Base-by-base conservation (phyloP, 2,888 invertebrate species). In the Morpho helenor region DNA sequence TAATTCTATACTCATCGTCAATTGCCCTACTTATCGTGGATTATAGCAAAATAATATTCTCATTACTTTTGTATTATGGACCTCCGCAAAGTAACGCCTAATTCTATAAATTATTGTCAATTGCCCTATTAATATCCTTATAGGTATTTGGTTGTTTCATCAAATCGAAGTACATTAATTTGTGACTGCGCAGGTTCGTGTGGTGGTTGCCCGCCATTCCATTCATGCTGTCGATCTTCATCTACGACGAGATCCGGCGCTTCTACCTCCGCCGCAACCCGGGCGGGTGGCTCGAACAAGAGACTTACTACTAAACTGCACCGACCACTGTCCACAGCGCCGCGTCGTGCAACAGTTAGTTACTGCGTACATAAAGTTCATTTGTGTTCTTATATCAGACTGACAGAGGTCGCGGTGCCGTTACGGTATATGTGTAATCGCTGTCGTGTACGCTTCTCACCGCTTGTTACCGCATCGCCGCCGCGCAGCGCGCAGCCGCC, bases 171-270 rank as follows among this genome's bases (percentile, higher is more conserved):
- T 31, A 31, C 31, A 5, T 31, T 5, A 31, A 31, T 3, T 31
- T 31, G 42, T 59, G 40, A 42, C 2, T 31, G 8, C 31, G 2
- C 84, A 98, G 99, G 93, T 97, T 98, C 90, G 96, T 97, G 79
- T 99, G 99, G 99, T 99, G 99, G 99, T 93, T 99, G 91, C 98
- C 98, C 71, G 98, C 98, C 76, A 92, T 99, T 84, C 99, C 99
- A 74, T 99, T 99, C 94, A 97, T 97, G 94, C 92, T 99, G 91
- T 94, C 98, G 82, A 99, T 99, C 93, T 99, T 99, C 94, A 95
- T 99, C 88, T 99, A 99, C 92, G 99, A 99, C 91, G 99, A 99
- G 93, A 95, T 96, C 84, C 95, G 99, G 91, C 96, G 98, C 91
- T 98, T 97, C 93, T 97, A 98, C 92, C 94, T 99, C 84, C 96